These are phyloP conservation scores for Microtus pennsylvanicus DNA, from an alignment of 2,113 vertebrate species.

Conservation along the genomic window DNA sequence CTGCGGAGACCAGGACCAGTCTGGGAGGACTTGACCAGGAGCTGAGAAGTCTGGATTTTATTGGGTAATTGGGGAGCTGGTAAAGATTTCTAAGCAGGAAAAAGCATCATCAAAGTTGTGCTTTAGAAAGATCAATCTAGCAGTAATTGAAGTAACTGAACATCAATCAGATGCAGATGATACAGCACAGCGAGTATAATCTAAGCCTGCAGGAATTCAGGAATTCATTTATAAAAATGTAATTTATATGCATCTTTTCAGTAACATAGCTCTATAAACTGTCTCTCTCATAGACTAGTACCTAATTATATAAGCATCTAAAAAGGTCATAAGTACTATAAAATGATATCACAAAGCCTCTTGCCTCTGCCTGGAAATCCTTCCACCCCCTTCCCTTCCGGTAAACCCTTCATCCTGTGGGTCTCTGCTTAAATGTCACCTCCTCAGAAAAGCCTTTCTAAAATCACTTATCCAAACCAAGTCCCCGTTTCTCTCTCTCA, in stretches of 20 bases:
- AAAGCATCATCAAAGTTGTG: conserved; percentile 71
- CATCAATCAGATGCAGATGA: conserved; percentile 81
- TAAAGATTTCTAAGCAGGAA: conserved; percentile 72
- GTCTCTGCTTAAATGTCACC: conserved; percentile 78
- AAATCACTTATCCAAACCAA: conserved; percentile 74
- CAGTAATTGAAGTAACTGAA: conserved; percentile 80
- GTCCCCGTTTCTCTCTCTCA: conserved; percentile 52
- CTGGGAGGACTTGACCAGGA: conserved; percentile 35
- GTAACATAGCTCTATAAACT: conserved; percentile 80
- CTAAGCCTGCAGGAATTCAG: conserved; percentile 81
- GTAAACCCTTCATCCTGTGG: conserved; percentile 75
- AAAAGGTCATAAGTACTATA: conserved; percentile 81
- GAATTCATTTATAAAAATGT: conserved; percentile 83
- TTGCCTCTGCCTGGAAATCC: conserved; percentile 79
- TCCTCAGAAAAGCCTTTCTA: conserved; percentile 71
- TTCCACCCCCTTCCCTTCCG: conserved; percentile 73
- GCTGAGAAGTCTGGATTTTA: conserved; percentile 54
- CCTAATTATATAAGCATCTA: conserved; percentile 84
- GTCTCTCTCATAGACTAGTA: conserved; percentile 79
- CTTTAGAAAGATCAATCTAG: conserved; percentile 79
- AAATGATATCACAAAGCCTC: conserved; percentile 80
- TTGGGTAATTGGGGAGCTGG: conserved; percentile 51
- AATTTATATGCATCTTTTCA: conserved; percentile 83
- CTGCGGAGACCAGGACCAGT: not conserved
- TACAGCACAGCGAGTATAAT: conserved; percentile 73